Evolutionary conservation across 2,113 vertebrate genomes (phyloP).

Genomic region (Prunella himalayana): DNA sequence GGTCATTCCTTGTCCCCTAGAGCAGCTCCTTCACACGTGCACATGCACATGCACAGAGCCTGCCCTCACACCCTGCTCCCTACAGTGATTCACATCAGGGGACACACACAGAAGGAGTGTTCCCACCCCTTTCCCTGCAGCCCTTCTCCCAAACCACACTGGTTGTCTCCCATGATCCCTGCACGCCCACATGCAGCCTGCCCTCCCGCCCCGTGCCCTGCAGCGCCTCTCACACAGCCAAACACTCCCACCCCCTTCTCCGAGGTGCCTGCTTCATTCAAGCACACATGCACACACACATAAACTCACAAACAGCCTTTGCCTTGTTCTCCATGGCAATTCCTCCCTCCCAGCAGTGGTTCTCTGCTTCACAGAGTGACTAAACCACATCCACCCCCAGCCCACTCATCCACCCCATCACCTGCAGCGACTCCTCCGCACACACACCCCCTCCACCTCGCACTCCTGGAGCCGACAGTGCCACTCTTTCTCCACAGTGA

Average conservation of each 20-base stretch:
- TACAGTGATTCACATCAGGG: neutral
- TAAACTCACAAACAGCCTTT: neutral
- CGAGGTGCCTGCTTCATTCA: neutral
- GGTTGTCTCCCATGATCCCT: neutral
- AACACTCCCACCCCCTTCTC: neutral
- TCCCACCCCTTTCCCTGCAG: neutral
- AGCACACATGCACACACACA: neutral
- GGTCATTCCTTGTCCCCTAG: neutral
- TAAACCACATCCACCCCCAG: neutral
- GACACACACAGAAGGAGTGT: neutral
- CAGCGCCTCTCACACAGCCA: neutral
- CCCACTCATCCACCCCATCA: neutral
- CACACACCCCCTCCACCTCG: neutral
- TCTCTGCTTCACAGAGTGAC: neutral
- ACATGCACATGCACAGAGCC: neutral
- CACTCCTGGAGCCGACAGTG: neutral
- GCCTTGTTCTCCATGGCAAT: neutral
- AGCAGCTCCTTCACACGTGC: neutral
- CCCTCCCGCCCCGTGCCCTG: accelerated
- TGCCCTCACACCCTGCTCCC: neutral
- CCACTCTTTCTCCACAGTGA: neutral
- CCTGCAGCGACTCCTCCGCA: neutral
- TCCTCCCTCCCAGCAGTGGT: neutral
- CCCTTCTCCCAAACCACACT: neutral
- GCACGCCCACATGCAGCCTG: accelerated